Percentiles rank a stretch among this genome's conserved stretches.
These are phyloP conservation scores for Notoglanidium macrostoma DNA, from an alignment of 2,797 vertebrate species.

Conservation along the genomic window DNA sequence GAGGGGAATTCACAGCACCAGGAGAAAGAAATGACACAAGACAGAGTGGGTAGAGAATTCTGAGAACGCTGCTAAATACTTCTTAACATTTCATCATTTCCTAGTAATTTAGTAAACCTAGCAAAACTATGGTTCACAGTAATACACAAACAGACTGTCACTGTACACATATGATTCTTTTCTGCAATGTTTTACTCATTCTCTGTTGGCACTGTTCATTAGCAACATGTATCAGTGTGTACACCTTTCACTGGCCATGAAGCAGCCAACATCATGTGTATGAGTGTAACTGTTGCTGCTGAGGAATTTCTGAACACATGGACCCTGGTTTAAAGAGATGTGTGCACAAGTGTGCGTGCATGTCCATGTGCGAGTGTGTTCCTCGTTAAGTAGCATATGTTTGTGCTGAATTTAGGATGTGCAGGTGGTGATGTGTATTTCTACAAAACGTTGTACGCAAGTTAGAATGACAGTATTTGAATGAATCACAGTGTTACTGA, in stretches of 20 bases:
- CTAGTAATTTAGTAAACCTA: neutral
- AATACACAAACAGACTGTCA: neutral
- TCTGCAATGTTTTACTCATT: neutral
- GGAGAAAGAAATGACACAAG: neutral
- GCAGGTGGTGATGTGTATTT: slow-evolving; percentile 39
- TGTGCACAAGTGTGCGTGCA: slow-evolving; percentile 49
- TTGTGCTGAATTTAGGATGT: slow-evolving; percentile 48
- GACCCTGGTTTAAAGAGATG: slow-evolving; percentile 39
- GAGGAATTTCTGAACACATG: slow-evolving; percentile 56
- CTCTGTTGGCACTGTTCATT: neutral
- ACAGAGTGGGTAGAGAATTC: slow-evolving; percentile 8
- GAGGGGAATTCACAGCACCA: neutral
- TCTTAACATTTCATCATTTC: neutral
- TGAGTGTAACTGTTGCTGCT: slow-evolving; percentile 48
- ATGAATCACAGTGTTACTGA: neutral
- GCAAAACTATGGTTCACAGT: neutral
- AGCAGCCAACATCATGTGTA: neutral
- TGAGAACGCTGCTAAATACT: neutral
- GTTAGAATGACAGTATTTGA: neutral
- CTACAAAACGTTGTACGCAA: neutral
- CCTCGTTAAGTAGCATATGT: slow-evolving; percentile 37
- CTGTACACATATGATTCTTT: too few species aligned
- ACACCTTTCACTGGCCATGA: slow-evolving; percentile 6
- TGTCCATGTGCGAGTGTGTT: slow-evolving; percentile 21
- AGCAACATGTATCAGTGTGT: slow-evolving; percentile 14